Conservation (phyloP, 2,113 vertebrate genomes). For the Oncorhynchus masou region DNA sequence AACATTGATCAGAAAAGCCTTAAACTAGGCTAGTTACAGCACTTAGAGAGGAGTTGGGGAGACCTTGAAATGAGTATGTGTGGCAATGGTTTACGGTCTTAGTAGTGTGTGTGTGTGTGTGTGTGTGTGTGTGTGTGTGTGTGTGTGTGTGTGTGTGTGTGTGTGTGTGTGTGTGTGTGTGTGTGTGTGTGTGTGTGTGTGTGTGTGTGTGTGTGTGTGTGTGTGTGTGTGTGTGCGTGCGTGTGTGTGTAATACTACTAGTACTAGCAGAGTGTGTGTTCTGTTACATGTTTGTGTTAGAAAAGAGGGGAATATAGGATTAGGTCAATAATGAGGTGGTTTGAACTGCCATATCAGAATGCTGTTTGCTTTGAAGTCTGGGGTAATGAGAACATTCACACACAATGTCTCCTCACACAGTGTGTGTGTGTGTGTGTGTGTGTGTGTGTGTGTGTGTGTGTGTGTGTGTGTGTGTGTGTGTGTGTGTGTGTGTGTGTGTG, state of each 20-base stretch:
- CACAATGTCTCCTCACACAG: constrained; percentile 9
- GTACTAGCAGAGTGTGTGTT: no score
- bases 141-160: constrained; percentile 5
- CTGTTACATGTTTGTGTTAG: constrained; percentile 1
- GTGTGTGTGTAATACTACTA: not conserved
- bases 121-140: not conserved
- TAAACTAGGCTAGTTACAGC: no score
- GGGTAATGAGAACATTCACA: constrained; percentile 55
- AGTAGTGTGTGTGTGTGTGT: constrained; percentile 11
- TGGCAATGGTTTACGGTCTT: not conserved
- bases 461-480: not conserved
- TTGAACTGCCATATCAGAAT: constrained; percentile 35
- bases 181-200: not conserved
- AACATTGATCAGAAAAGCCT: no score
- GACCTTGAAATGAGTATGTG: no score
- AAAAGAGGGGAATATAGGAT: constrained; percentile 6
- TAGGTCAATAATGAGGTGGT: constrained; percentile 48
- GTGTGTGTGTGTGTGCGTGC: not conserved
- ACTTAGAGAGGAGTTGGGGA: no score
- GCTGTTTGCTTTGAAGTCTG: constrained; percentile 55
- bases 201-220: constrained; percentile 8
- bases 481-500: not conserved
- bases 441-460: not conserved
- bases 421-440: not conserved
- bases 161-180: not conserved